Evolutionary conservation across 2,888 invertebrate genomes (phyloP).

Genomic region (Venustoraphidia nigricollis): DNA sequence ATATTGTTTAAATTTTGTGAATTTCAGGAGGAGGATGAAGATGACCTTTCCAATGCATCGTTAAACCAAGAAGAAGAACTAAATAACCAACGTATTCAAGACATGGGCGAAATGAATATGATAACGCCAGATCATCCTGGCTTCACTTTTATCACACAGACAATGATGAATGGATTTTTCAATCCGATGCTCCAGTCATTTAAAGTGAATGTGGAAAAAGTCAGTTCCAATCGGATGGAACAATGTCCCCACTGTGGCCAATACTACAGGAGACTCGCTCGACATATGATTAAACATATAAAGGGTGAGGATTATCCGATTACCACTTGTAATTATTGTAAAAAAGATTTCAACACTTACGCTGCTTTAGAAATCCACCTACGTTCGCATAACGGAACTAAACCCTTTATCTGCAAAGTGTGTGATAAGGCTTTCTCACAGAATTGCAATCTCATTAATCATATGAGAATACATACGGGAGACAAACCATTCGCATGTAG

Average conservation of each 20-base stretch:
- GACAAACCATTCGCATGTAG: constrained; percentile 14
- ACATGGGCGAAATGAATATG: too few relatives aligned
- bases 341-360: constrained; percentile 11
- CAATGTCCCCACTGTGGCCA: constrained; percentile 4
- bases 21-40: too few relatives aligned
- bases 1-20: too few relatives aligned
- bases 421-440: constrained; percentile 14
- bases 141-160: too few relatives aligned
- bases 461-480: constrained; percentile 13
- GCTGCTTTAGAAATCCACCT: constrained; percentile 12
- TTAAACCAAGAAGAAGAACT: too few relatives aligned
- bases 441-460: constrained; percentile 15
- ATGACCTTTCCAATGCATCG: too few relatives aligned
- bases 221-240: constrained; percentile 1
- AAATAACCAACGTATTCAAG: too few relatives aligned
- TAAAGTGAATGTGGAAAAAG: not conserved
- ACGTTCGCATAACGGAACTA: constrained; percentile 12
- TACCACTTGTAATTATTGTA: constrained; percentile 5
- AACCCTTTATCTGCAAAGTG: constrained; percentile 13
- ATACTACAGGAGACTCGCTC: constrained; percentile 4
- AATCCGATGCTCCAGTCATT: too few relatives aligned
- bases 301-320: not conserved
- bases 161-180: too few relatives aligned
- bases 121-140: too few relatives aligned
- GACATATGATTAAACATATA: constrained; percentile 5